Conservation (phyloP, 2,113 vertebrate species). For the Mormoops blainvillei region DNA sequence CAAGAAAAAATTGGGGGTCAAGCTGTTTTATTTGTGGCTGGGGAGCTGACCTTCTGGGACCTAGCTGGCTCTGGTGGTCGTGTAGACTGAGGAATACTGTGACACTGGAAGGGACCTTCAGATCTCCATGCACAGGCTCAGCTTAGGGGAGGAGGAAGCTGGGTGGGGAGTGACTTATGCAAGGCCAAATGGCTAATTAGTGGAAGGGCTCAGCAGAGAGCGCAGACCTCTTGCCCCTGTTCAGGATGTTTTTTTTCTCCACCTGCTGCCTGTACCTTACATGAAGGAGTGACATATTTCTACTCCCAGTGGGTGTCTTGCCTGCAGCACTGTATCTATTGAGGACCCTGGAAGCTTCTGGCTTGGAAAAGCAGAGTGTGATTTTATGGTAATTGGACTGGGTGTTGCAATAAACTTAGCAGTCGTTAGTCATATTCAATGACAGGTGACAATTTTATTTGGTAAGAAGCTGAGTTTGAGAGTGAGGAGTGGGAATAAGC, state of each 20-base stretch:
- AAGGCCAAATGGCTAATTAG: background rate
- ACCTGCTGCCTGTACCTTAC: background rate
- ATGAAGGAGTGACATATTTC: background rate
- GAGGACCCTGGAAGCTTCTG: background rate
- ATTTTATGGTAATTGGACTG: slow-evolving; percentile 32
- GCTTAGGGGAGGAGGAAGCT: background rate
- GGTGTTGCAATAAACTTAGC: slow-evolving; percentile 33
- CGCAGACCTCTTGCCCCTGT: background rate
- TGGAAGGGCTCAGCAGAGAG: background rate
- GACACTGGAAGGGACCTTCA: background rate
- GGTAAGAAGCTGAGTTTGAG: background rate
- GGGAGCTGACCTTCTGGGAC: background rate
- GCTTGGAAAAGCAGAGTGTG: background rate
- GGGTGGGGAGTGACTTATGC: background rate
- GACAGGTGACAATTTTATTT: slow-evolving; percentile 41
- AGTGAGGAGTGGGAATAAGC: background rate
- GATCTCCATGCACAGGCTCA: background rate
- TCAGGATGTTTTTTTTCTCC: rapidly evolving
- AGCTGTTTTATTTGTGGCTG: background rate
- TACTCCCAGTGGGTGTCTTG: background rate
- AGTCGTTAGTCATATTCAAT: background rate
- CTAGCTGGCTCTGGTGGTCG: rapidly evolving
- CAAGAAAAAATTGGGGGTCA: background rate
- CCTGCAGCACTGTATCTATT: background rate
- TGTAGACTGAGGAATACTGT: background rate